phyloP scores from a whole-genome alignment of 23 tunicate genomes.

The Trididemnum miniatum region DNA sequence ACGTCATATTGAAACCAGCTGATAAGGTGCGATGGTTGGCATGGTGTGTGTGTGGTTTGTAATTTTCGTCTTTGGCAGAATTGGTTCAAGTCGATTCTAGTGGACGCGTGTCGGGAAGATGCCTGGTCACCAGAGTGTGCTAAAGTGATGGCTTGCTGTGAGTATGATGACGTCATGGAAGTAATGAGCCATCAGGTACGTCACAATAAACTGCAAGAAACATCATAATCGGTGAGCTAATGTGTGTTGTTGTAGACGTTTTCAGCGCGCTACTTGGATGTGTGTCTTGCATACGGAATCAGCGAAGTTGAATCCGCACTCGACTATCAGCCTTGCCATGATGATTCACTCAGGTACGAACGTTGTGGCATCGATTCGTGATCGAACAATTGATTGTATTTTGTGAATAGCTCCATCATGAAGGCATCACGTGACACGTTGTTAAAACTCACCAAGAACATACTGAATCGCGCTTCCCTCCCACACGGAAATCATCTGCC shows the following conservation, averaged over 20 bases:
- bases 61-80: constrained; percentile 9
- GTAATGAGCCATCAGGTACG: constrained; percentile 43
- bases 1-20: background rate
- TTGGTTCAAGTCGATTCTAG: constrained; percentile 38
- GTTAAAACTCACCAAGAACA: background rate
- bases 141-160: constrained; percentile 42
- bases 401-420: constrained; percentile 26
- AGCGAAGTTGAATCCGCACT: background rate
- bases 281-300: constrained; percentile 32
- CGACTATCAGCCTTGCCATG: background rate
- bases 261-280: constrained; percentile 5
- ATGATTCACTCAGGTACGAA: constrained; percentile 7
- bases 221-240: no score
- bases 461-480: background rate
- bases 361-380: no score
- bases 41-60: background rate
- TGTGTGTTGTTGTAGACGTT: constrained; percentile 15
- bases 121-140: constrained; percentile 61
- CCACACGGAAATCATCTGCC: no score
- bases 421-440: constrained; percentile 23
- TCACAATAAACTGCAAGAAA: no score
- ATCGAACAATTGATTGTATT: no score
- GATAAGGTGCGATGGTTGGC: constrained; percentile 24
- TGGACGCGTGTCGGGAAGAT: constrained; percentile 16
- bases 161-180: constrained; percentile 77